Conservation (phyloP, 2,113 vertebrate genomes). For the Sinosuthora webbiana region DNA sequence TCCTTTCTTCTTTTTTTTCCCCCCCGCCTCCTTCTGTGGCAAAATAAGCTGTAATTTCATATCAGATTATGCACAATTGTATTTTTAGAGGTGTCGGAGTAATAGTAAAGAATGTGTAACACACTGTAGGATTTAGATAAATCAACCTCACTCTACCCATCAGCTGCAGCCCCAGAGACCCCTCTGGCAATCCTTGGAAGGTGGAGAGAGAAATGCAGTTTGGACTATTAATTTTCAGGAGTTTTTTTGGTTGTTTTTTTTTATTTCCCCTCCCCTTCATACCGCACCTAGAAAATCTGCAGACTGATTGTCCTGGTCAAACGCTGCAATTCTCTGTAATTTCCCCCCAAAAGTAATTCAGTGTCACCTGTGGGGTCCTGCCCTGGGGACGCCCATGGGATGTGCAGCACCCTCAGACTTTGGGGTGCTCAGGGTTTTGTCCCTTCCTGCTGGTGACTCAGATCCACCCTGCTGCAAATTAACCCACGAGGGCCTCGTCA, state of each 20-base stretch:
- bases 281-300: not conserved
- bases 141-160: not conserved
- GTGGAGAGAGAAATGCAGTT: not conserved
- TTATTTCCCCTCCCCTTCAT: fast-evolving
- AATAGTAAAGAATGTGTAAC: not conserved
- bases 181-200: not conserved
- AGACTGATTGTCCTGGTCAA: not conserved
- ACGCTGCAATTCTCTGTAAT: not conserved
- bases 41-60: not conserved
- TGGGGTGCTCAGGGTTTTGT: fast-evolving
- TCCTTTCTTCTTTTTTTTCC: not conserved
- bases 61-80: not conserved
- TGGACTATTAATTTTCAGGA: not conserved
- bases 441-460: not conserved
- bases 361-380: not conserved
- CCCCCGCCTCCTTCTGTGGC: not conserved
- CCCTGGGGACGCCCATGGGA: not conserved
- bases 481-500: fast-evolving
- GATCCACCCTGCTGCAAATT: not conserved
- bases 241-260: too few species aligned
- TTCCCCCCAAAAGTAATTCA: not conserved
- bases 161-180: not conserved
- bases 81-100: conserved; percentile 1
- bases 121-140: not conserved
- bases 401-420: not conserved